A percentile compares a stretch with the other conserved stretches of the same genome.
These are phyloP conservation scores for Thera obeliscata DNA, from an alignment of 2,888 invertebrate genomes.

Conservation along the genomic window DNA sequence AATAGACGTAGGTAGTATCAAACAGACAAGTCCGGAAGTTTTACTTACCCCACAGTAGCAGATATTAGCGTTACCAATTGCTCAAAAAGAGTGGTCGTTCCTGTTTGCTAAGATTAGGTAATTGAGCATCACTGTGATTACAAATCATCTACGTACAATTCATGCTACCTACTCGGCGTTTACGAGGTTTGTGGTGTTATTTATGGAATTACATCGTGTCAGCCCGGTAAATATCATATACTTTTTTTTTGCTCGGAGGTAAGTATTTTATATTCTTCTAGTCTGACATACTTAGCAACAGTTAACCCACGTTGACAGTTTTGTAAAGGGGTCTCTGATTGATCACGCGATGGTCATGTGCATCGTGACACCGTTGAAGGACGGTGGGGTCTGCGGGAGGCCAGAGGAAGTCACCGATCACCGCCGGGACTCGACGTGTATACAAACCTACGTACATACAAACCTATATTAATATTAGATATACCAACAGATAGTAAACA, in stretches of 20 bases:
- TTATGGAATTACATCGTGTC: no score
- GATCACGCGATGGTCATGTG: constrained; percentile 44
- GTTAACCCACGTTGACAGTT: not conserved
- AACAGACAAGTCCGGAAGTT: constrained; percentile 38
- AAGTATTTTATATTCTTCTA: not conserved
- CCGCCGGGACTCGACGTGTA: constrained; percentile 51
- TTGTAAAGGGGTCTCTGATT: constrained; percentile 7
- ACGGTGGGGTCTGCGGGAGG: constrained; percentile 62
- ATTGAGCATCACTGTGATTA: not conserved
- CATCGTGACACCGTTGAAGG: constrained; percentile 46
- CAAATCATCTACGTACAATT: not conserved
- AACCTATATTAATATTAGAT: not conserved
- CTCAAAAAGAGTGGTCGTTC: not conserved
- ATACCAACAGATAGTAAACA: not conserved
- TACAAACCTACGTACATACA: constrained; percentile 15
- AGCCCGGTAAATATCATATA: no score
- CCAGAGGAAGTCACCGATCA: constrained; percentile 73
- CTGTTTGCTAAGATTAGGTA: not conserved
- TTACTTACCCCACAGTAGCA: constrained; percentile 3
- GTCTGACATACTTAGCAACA: not conserved
- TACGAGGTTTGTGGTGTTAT: no score
- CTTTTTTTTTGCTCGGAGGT: no score
- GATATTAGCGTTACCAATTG: not conserved
- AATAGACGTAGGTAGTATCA: constrained; percentile 57
- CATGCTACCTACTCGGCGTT: no score